phyloP scores from a whole-genome alignment of 2,888 invertebrate species.

The Endomychus coccineus region DNA sequence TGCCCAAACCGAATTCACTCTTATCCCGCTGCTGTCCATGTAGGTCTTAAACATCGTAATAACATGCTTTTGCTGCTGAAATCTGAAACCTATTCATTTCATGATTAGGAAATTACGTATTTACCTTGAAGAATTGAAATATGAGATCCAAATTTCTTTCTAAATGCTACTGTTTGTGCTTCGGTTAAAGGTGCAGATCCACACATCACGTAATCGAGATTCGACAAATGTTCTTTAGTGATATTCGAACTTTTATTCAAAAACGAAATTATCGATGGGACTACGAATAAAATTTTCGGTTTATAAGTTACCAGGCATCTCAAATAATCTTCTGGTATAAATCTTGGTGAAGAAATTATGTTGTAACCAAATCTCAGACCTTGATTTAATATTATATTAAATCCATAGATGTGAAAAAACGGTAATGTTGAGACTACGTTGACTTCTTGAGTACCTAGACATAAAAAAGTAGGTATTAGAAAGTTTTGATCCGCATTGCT shows the following conservation, averaged over 20 bases:
- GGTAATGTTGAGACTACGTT: slow-evolving; percentile 60
- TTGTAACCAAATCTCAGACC: slow-evolving; percentile 54
- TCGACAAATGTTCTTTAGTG: slow-evolving; percentile 57
- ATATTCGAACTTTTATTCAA: slow-evolving; percentile 65
- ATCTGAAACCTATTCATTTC: too few relatives aligned
- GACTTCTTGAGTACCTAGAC: too few relatives aligned
- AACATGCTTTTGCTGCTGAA: too few relatives aligned
- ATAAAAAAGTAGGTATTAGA: not conserved
- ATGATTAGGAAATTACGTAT: too few relatives aligned
- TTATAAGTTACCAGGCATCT: slow-evolving; percentile 54
- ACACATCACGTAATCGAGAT: slow-evolving; percentile 56
- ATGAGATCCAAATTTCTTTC: slow-evolving; percentile 41
- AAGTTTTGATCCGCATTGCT: too few relatives aligned
- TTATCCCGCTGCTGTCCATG: too few relatives aligned
- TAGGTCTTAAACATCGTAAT: too few relatives aligned
- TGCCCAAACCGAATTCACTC: too few relatives aligned
- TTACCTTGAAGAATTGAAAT: slow-evolving; percentile 40
- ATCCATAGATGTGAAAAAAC: slow-evolving; percentile 74
- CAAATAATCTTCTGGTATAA: slow-evolving; percentile 66
- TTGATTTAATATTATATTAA: slow-evolving; percentile 59
- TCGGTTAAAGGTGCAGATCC: slow-evolving; percentile 70
- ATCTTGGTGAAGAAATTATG: slow-evolving; percentile 61
- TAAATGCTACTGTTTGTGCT: slow-evolving; percentile 55
- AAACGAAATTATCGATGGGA: slow-evolving; percentile 70
- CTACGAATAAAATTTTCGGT: slow-evolving; percentile 60